These are phyloP conservation scores for Sparus aurata DNA, from an alignment of 2,797 vertebrate species.

Conservation along the genomic window DNA sequence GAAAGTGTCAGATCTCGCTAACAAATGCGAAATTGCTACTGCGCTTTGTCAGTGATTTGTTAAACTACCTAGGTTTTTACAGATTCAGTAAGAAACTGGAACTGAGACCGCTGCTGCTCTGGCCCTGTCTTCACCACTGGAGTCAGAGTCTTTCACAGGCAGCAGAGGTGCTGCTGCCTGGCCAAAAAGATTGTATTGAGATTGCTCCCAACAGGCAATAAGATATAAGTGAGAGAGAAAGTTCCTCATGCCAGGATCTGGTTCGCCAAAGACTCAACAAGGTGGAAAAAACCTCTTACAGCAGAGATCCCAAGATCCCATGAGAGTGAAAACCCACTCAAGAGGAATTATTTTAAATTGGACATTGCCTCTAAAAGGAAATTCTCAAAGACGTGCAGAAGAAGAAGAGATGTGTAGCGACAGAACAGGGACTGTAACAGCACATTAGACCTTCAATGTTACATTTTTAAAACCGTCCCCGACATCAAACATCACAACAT, in stretches of 20 bases:
- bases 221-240: slow-evolving; percentile 30
- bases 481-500: slow-evolving; percentile 48
- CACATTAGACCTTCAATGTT: slow-evolving; percentile 8
- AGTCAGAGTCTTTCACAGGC: slow-evolving; percentile 24
- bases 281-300: slow-evolving; percentile 68
- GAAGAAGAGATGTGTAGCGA: slow-evolving; percentile 30
- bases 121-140: slow-evolving; percentile 20
- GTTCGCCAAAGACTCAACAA: slow-evolving; percentile 69
- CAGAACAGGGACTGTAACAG: slow-evolving; percentile 18
- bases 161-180: slow-evolving; percentile 22
- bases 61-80: neutral
- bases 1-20: slow-evolving; percentile 21
- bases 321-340: slow-evolving; percentile 75
- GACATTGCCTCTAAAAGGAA: slow-evolving; percentile 67
- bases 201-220: slow-evolving; percentile 29
- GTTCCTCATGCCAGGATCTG: slow-evolving; percentile 55
- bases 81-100: slow-evolving; percentile 7
- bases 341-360: slow-evolving; percentile 81
- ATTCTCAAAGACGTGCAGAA: slow-evolving; percentile 52
- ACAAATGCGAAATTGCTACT: slow-evolving; percentile 8
- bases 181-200: slow-evolving; percentile 28
- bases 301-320: slow-evolving; percentile 59
- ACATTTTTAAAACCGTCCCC: slow-evolving; percentile 32
- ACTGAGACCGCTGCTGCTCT: neutral
- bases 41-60: neutral